phyloP scores from a whole-genome alignment of 92 coral and sea anemone species.

The Zoanthus solanderi region DNA sequence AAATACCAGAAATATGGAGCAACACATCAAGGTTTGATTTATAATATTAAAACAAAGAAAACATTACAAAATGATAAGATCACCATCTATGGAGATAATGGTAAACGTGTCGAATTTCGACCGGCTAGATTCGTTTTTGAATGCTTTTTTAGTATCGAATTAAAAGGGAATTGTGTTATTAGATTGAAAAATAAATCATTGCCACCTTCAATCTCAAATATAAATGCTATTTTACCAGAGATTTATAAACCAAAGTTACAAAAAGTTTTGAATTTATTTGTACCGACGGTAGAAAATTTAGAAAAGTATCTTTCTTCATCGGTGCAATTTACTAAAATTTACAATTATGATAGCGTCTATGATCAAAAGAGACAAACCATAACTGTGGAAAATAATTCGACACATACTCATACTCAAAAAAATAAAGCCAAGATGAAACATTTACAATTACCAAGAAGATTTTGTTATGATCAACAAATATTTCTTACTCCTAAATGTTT shows the following conservation, averaged over 20 bases:
- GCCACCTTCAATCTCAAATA: neutral
- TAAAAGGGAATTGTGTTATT: neutral
- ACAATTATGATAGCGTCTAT: neutral
- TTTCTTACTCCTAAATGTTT: neutral
- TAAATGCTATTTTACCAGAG: neutral
- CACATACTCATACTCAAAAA: neutral
- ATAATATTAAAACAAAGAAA: neutral
- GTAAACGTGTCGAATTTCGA: neutral
- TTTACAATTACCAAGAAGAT: neutral
- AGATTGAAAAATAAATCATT: neutral
- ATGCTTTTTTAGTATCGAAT: neutral
- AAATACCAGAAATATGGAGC: constrained; percentile 16
- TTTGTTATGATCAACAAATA: neutral
- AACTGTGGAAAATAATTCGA: neutral
- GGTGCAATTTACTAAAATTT: neutral
- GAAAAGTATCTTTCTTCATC: neutral
- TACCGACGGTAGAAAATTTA: neutral
- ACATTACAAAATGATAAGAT: neutral
- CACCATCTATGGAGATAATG: neutral
- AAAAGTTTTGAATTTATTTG: neutral
- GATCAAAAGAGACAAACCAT: neutral
- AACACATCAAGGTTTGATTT: constrained; percentile 15
- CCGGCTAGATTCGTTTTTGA: neutral
- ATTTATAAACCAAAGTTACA: neutral
- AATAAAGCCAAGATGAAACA: neutral